Evolutionary conservation across 2,888 invertebrate genomes (phyloP), one percentile per base, ranked within the genome.

Genomic region (Cryptus armator): DNA sequence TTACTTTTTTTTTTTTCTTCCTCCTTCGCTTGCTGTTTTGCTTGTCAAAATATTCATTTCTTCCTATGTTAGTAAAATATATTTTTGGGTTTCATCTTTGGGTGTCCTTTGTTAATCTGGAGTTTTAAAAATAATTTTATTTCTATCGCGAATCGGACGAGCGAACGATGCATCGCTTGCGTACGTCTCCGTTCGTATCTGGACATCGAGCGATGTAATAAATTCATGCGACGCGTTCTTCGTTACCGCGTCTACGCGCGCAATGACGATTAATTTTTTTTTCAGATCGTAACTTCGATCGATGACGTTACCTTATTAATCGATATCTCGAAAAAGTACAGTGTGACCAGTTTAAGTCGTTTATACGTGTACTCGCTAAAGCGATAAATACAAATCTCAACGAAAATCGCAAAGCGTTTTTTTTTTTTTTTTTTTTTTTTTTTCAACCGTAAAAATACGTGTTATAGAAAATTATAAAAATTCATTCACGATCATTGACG

Each of bases 21-120:
- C 51, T 10, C 56, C 37, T 46, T 12, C 51, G n/a, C 32, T 32
- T 66, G 59, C 46, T 68, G 44, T 68, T 72, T 75, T 48, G 10
- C 66, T 70, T 76, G 71, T 79, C 59, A 89, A 88, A 87, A 88
- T 89, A 86, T 88, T 86, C 82, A 70, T 77, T 87, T 88, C 84
- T 88, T 86, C 86, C 88, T 87, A 88, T 87, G 87, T 89, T 90
- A 91, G 86, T 92, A 91, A 91, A 86, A 92, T 91, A 92, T 91
- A 91, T 92, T 92, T 92, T 92, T 92, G 92, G 92, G 87, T 86
- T 90, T 91, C 82, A 91, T 92, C 92, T 92, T 92, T 92, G 92
- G 92, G 89, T 90, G 88, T 90, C 89, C 90, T 89, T 91, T 84
- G 86, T 88, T 89, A 90, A 78, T 88, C 48, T 80, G 80, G 71